phyloP scores from a whole-genome alignment of 2,888 invertebrate genomes.

The Drosophila mulleri region DNA sequence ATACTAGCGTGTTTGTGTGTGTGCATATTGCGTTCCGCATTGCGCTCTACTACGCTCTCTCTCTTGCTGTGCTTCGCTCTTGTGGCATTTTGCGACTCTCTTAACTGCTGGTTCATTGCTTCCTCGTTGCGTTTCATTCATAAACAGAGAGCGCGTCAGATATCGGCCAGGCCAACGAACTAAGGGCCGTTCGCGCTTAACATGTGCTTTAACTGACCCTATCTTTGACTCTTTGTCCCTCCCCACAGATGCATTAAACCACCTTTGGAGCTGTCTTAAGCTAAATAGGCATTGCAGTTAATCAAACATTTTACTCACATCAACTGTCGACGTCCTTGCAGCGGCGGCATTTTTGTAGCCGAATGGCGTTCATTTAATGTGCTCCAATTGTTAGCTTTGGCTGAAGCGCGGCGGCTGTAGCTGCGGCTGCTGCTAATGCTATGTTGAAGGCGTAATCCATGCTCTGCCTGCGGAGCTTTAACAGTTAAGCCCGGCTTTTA shows the following conservation, averaged over 20 bases:
- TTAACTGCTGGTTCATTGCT: constrained; percentile 46
- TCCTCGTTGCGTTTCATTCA: constrained; percentile 80
- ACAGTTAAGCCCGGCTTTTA: constrained; percentile 27
- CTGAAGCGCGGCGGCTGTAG: constrained; percentile 26
- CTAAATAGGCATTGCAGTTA: constrained; percentile 3
- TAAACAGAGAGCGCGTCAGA: constrained; percentile 75
- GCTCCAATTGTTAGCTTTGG: constrained; percentile 46
- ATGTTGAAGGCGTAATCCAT: constrained; percentile 65
- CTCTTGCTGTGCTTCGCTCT: constrained; percentile 20
- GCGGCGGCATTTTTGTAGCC: constrained; percentile 75
- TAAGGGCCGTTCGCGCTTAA: constrained; percentile 56
- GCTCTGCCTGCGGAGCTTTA: constrained; percentile 58
- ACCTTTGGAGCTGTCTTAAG: constrained; percentile 7
- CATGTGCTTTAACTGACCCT: constrained; percentile 61
- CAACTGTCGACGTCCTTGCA: constrained; percentile 71
- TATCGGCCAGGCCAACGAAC: constrained; percentile 80
- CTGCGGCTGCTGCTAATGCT: constrained; percentile 26
- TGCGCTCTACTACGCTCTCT: constrained; percentile 30
- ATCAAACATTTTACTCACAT: constrained; percentile 52
- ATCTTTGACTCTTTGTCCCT: not conserved
- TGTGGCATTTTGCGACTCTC: constrained; percentile 18
- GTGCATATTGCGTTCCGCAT: constrained; percentile 31
- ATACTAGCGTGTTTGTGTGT: not conserved
- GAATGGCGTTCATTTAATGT: constrained; percentile 64
- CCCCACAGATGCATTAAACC: no score